Percentiles rank a stretch among this genome's conserved stretches.
These are phyloP conservation scores for Altica lythri DNA, from an alignment of 2,888 invertebrate species.

Conservation along the genomic window DNA sequence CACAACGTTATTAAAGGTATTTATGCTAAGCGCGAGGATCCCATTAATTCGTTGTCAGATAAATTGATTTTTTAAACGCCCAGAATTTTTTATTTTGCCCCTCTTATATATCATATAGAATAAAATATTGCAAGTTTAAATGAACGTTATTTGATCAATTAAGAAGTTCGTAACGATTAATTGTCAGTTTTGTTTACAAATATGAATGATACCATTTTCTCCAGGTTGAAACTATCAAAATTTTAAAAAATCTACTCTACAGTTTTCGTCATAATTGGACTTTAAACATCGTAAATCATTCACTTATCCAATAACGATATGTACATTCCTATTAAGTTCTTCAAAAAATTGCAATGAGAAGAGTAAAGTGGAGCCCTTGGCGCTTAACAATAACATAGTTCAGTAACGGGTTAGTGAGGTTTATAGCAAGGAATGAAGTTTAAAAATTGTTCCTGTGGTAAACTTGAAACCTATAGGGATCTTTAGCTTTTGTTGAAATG, in stretches of 20 bases:
- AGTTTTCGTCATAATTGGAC: slow-evolving; percentile 23
- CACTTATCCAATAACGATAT: slow-evolving; percentile 34
- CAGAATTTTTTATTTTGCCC: slow-evolving; percentile 38
- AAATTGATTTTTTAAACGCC: slow-evolving; percentile 39
- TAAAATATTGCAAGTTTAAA: too few species aligned
- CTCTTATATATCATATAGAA: too few species aligned
- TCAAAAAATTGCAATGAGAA: slow-evolving; percentile 24
- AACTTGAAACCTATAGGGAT: too few species aligned
- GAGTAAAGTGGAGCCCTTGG: slow-evolving; percentile 34
- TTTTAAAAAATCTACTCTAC: slow-evolving; percentile 8
- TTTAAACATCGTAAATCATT: slow-evolving; percentile 33
- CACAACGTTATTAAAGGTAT: slow-evolving; percentile 30
- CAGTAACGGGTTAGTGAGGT: slow-evolving; percentile 1
- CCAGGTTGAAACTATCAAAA: not conserved
- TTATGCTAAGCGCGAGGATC: slow-evolving; percentile 32
- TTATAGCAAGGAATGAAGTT: slow-evolving; percentile 17
- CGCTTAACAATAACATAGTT: slow-evolving; percentile 15
- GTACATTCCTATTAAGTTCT: slow-evolving; percentile 31
- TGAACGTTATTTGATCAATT: too few species aligned
- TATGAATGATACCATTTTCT: too few species aligned
- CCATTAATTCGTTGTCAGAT: slow-evolving; percentile 37
- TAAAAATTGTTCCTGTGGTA: too few species aligned
- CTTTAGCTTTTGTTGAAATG: too few species aligned
- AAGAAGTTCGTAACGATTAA: too few species aligned
- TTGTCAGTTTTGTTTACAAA: too few species aligned